phyloP scores from a whole-genome alignment of 2,888 invertebrate species.

The Antheraea assamensis region DNA sequence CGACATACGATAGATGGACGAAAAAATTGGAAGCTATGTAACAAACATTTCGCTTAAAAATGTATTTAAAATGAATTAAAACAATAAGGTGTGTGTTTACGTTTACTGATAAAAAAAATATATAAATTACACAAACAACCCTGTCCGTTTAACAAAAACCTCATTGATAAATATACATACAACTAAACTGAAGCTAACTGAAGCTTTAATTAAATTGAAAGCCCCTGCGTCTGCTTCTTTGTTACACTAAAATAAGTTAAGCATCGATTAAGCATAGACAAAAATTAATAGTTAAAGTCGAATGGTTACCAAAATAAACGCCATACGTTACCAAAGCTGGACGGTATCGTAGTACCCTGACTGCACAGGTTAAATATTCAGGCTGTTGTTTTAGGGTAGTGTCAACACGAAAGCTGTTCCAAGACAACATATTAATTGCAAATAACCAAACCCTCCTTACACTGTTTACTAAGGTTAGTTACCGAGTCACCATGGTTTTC shows the following conservation, averaged over 20 bases:
- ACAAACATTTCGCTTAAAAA: too few species aligned
- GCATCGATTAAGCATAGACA: not conserved
- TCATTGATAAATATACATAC: too few species aligned
- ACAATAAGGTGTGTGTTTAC: too few species aligned
- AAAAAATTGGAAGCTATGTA: too few species aligned
- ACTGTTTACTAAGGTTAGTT: constrained; percentile 37
- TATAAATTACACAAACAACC: too few species aligned
- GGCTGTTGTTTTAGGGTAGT: constrained; percentile 65
- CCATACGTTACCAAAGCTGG: constrained; percentile 15
- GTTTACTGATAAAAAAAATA: too few species aligned
- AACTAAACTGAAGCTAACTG: too few species aligned
- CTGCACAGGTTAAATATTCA: constrained; percentile 46
- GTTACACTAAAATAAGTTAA: not conserved
- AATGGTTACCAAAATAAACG: constrained; percentile 18
- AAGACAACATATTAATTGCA: constrained; percentile 65
- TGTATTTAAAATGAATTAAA: too few species aligned
- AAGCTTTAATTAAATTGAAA: too few species aligned
- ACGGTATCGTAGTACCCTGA: constrained; percentile 36
- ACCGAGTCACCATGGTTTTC: constrained; percentile 20
- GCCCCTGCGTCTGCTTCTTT: not conserved
- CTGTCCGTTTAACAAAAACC: too few species aligned
- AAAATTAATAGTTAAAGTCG: not conserved
- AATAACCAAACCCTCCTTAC: constrained; percentile 47
- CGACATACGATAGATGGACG: too few species aligned
- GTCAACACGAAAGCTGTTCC: constrained; percentile 50